Evolutionary conservation across 2,888 invertebrate genomes (phyloP), one percentile per base, ranked within the genome.

Genomic region (Lysandra bellargus): DNA sequence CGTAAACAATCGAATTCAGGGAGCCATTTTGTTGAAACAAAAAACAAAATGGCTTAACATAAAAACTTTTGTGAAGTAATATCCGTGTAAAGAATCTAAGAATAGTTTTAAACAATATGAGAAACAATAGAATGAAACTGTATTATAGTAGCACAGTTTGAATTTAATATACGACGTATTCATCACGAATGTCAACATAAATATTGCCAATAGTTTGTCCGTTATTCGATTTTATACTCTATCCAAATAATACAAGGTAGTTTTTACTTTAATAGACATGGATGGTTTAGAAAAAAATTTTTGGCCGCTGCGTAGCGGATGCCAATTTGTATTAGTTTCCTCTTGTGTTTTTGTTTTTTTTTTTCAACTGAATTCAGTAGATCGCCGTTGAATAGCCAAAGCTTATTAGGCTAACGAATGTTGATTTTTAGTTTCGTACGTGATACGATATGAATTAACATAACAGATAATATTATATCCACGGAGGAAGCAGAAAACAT

Each of bases 311-410:
- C 53, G 33, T 75, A 53, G 76, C 75, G 75, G 23, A 57, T 53
- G 76, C 57, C 76, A 76, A 57, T 76, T 76, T 53, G 57, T 76
- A 76, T 76, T 76, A 76, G 76, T 76, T 76, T 76, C 75, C 76
- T 30, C 57, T 76, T 53, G 23, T 75, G 53, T 33, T 57, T 76
- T 76, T 33, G 30, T 53, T 53, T 57, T 33, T 75, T 75, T 75
- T 53, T 23, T 53, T 53, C 1, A 57, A 57, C 30, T 57, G 53
- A 76, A 76, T 76, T 30, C 33, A 53, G 33, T 69, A 9, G 49
- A 57, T 76, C 17, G 17, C 49, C 57, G 23, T 57, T 76, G 57
- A 30, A 57, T 57, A 76, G 75, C 23, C 44, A 75, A 49, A 23
- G 75, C 49, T 44, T 75, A 49, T 49, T 49, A 75, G 49, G 30